Evolutionary conservation across 2,888 invertebrate species (phyloP).

Genomic region (Idaea biselata): DNA sequence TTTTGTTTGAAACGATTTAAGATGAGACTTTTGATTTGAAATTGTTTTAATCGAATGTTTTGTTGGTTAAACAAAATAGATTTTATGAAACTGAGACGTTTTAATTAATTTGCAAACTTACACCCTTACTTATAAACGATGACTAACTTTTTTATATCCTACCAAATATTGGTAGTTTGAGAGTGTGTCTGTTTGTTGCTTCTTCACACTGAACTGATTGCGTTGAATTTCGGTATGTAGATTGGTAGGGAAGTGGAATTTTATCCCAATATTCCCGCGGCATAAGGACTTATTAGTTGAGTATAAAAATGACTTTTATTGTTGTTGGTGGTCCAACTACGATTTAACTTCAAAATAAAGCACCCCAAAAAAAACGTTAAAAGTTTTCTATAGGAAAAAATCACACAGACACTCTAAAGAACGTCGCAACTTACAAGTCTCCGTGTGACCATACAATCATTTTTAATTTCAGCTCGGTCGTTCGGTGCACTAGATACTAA

Average conservation of each 20-base stretch:
- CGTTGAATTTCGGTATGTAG: too few species aligned
- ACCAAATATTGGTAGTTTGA: too few species aligned
- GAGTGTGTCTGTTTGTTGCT: too few species aligned
- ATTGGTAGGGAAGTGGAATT: too few species aligned
- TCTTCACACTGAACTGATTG: too few species aligned
- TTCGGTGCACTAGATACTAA: slow-evolving; percentile 71
- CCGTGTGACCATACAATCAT: slow-evolving; percentile 60
- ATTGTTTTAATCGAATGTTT: not conserved
- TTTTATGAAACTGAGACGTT: not conserved
- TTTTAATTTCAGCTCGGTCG: slow-evolving; percentile 67
- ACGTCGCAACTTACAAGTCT: slow-evolving; percentile 13
- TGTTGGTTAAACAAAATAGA: not conserved
- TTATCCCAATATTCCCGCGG: too few species aligned
- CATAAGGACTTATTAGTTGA: too few species aligned
- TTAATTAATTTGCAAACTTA: not conserved
- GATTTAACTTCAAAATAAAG: not conserved
- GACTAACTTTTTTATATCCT: not conserved
- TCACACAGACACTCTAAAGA: slow-evolving; percentile 6
- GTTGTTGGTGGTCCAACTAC: too few species aligned
- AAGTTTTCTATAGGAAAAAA: not conserved
- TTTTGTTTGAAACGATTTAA: not conserved
- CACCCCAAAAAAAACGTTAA: not conserved
- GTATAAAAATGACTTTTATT: too few species aligned
- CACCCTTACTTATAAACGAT: too few species aligned
- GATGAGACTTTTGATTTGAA: not conserved